Evolutionary conservation across 2,113 vertebrate species (phyloP), one percentile per base, ranked within the genome.

Genomic region (Silurus asotus): DNA sequence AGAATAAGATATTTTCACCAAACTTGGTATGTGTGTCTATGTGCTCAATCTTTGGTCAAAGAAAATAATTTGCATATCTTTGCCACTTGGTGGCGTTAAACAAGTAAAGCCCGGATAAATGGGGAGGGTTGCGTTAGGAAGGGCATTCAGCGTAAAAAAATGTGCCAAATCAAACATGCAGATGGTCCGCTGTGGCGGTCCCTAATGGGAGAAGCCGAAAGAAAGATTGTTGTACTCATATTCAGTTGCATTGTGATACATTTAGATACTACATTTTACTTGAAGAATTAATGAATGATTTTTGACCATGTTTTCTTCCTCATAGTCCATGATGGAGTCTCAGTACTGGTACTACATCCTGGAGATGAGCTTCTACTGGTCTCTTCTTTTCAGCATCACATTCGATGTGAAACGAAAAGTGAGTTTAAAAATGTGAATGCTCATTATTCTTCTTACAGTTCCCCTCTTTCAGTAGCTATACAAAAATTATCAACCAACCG

Each of bases 291-390:
- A 37, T 37, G 67, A 84, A 78, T 59, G 17, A 55, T 3, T 25
- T 75, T 25, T 75, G 74, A 69, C 17, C 83, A n/a, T 49, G 15
- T 10, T 53, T 90, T 80, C 86, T 17, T 89, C 64, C 49, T 85
- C 89, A 3, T 91, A 99, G 98, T 92, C 96, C 11, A 59, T 99
- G 94, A 93, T 98, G 89, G 92, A 94, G 0, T 99, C 98, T 11
- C 98, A 99, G 81, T 99, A 99, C 88, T 99, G 98, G 98, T 98
- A 99, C 91, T 99, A 99, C 90, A 93, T 97, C 87, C 58, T 94
- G 84, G 97, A 99, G 92, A 96, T 99, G 90, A 94, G 97, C 69
- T 99, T 99, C 90, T 99, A 99, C 81, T 95, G 93, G 90, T 98
- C 98, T 25, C 95, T 99, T 6, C 61, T 98, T 61, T 95, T 98